Base-by-base conservation (phyloP, 2,113 vertebrate species). In the Marmota flaviventris region DNA sequence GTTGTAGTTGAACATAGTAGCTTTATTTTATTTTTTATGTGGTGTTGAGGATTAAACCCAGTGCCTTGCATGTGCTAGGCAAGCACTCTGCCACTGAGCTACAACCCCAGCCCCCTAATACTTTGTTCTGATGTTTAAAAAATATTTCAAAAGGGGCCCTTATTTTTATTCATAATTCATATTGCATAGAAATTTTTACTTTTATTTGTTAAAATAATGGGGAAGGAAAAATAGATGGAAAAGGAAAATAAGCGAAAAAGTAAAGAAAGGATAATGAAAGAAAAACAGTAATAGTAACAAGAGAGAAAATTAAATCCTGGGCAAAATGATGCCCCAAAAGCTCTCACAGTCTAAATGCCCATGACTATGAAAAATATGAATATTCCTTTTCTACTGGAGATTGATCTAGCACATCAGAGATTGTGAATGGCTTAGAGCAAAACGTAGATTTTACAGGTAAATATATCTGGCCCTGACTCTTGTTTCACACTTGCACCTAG, bases 81-180 rank as follows among this genome's bases (percentile, higher is more conserved):
- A 13, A 51, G 48, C 12, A 13, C 48, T 51, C 48, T 51, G 12
- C 48, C 48, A 51, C 12, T 51, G 48, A 3, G 48, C 48, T 13
- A 51, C 12, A 51, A 51, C 48, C 10, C 48, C 11, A 51, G 48
- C 48, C 48, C 48, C 12, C 48, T 93, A 97, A 96, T 77, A 75
- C 12, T 76, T 97, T 95, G 25, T 88, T 98, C 93, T 93, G 29
- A 86, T 97, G 70, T 92, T 95, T 82, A 61, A 96, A 61, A 95
- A 97, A 92, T 93, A 95, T 78, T 79, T 14, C 65, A 25, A 85
- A 89, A 96, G 56, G 42, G 32, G 9, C 6, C 88, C 97, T 97
- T 92, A 48, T 69, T 85, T 97, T 85, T 63, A 94, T 97, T 97
- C 34, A 75, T 91, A 85, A 95, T 45, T 42, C 25, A 81, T 5